phyloP scores from a whole-genome alignment of 1,140 invertebrate genomes.

The Drosophila pandora region DNA sequence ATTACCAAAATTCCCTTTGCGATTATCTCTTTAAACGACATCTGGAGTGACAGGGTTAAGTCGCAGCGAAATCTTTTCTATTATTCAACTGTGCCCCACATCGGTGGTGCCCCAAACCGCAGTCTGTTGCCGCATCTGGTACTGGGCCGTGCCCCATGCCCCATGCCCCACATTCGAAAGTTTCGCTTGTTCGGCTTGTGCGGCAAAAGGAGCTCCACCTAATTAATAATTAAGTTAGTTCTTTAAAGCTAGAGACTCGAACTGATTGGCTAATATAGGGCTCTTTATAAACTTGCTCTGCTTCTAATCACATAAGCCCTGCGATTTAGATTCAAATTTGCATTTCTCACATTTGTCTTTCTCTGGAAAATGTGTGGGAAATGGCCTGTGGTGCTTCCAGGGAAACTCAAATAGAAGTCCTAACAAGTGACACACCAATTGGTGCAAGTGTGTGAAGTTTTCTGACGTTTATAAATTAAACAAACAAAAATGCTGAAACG shows the following conservation, averaged over 20 bases:
- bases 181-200: conserved; percentile 45
- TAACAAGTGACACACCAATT: conserved; percentile 37
- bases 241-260: conserved; percentile 3
- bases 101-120: conserved; percentile 44
- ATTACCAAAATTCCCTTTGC: background rate
- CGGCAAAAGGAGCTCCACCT: conserved; percentile 5
- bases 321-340: conserved; percentile 19
- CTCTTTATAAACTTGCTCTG: conserved; percentile 16
- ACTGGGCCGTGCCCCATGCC: background rate
- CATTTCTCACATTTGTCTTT: conserved; percentile 25
- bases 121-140: conserved; percentile 26
- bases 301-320: conserved; percentile 28
- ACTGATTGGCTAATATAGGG: conserved; percentile 6
- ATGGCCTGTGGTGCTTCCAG: conserved; percentile 23
- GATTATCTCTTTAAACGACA: conserved; percentile 2
- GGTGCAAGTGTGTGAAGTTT: conserved; percentile 38
- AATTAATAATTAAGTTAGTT: conserved; percentile 49
- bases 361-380: conserved; percentile 12
- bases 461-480: conserved; percentile 75
- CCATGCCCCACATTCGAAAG: conserved; percentile 48
- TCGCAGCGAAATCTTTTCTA: conserved; percentile 33
- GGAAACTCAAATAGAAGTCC: conserved; percentile 32
- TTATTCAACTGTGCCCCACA: conserved; percentile 51
- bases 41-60: conserved; percentile 14
- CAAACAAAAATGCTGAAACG: conserved; percentile 69